Conservation (phyloP, 2,797 vertebrate genomes). For the Ctenochaetus hawaiiensis region DNA sequence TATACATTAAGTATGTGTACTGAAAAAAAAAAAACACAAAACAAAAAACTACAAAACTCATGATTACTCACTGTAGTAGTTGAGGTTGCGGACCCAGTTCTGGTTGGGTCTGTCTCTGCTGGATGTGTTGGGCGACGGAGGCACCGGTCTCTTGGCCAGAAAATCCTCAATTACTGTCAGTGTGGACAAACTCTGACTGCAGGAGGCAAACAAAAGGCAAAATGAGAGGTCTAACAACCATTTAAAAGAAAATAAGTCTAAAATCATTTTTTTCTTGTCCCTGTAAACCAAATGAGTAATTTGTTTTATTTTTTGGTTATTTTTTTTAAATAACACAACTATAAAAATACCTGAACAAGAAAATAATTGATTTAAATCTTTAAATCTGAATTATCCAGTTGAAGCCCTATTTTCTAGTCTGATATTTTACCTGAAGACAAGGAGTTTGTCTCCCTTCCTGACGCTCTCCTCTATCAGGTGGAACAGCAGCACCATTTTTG, state of each 20-base stretch:
- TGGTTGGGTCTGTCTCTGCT: conserved; percentile 78
- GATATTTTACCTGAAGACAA: conserved; percentile 92
- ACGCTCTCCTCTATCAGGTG: conserved; percentile 96
- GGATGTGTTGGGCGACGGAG: conserved; percentile 54
- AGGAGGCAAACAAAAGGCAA: conserved; percentile 26
- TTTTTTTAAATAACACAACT: too few species aligned
- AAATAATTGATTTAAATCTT: too few species aligned
- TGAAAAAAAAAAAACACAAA: too few species aligned
- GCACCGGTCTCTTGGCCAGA: conserved; percentile 91
- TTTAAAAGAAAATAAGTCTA: too few species aligned
- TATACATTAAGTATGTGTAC: too few species aligned
- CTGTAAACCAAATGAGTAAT: too few species aligned
- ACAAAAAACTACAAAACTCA: too few species aligned
- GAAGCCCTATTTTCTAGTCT: not conserved
- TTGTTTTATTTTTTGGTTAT: too few species aligned
- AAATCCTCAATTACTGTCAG: conserved; percentile 97
- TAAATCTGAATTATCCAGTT: too few species aligned
- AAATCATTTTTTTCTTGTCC: too few species aligned
- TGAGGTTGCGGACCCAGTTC: conserved; percentile 95
- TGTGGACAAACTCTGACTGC: conserved; percentile 97
- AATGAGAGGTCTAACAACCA: not conserved
- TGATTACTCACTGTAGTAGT: conserved; percentile 95
- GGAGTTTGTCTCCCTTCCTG: conserved; percentile 93
- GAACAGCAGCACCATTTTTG: conserved; percentile 98
- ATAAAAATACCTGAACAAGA: too few species aligned